Evolutionary conservation across 2,113 vertebrate genomes (phyloP).

Genomic region (Galeopterus variegatus): DNA sequence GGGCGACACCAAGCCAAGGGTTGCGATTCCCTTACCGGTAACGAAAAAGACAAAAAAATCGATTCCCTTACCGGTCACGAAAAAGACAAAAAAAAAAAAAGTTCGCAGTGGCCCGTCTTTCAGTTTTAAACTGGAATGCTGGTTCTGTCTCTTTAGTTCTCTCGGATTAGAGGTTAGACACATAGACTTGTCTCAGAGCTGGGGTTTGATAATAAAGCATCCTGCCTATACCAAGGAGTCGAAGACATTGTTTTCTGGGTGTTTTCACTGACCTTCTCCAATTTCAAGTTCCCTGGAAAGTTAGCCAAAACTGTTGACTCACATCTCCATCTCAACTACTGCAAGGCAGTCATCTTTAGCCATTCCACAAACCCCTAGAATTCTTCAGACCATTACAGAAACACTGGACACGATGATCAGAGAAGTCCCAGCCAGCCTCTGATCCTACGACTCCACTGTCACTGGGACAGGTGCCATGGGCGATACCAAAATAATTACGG

Average conservation of each 20-base stretch:
- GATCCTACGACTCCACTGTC: background rate
- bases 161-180: background rate
- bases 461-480: background rate
- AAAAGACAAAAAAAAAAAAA: too few species aligned
- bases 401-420: background rate
- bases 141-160: background rate
- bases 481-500: background rate
- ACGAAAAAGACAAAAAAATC: too few species aligned
- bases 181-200: background rate
- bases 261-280: background rate
- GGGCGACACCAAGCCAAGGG: too few species aligned
- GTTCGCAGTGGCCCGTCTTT: background rate
- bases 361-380: background rate
- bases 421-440: background rate
- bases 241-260: background rate
- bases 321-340: background rate
- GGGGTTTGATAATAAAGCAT: background rate
- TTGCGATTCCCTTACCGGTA: too few species aligned
- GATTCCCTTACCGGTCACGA: too few species aligned
- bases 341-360: background rate
- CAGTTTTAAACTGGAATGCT: background rate
- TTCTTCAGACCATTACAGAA: background rate
- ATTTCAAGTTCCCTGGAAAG: background rate
- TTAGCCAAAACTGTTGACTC: background rate
- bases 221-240: background rate